A percentile compares a stretch with the other conserved stretches of the same genome.
These are phyloP conservation scores for Trichechus manatus DNA, from an alignment of 2,113 vertebrate genomes.

Conservation along the genomic window DNA sequence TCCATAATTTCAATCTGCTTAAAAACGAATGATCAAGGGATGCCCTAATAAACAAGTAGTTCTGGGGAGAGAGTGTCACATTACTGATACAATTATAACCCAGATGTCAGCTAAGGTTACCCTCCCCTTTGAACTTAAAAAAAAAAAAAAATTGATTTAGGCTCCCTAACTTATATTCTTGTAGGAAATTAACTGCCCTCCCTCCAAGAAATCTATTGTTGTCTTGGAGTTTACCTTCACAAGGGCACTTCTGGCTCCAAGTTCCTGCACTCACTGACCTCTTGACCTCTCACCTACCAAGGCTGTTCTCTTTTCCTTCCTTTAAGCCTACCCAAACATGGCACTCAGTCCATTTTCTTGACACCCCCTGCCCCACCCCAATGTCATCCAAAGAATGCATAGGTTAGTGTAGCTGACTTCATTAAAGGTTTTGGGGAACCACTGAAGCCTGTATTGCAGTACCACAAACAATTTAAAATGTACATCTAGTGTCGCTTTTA, in stretches of 20 bases:
- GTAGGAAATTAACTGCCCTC: neutral
- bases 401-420: neutral
- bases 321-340: neutral
- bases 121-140: neutral
- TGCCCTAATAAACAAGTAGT: neutral
- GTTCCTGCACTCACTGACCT: neutral
- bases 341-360: neutral
- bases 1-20: neutral
- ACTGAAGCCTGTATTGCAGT: neutral
- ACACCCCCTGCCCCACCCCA: neutral
- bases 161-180: neutral
- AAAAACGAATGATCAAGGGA: neutral
- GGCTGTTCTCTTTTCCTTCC: neutral
- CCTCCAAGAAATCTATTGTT: neutral
- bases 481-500: neutral
- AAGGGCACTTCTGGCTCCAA: neutral
- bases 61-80: neutral
- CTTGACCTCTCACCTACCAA: neutral
- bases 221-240: neutral
- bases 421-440: neutral
- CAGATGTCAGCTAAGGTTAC: neutral
- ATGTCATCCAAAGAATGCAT: neutral
- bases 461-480: neutral
- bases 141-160: neutral
- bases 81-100: neutral